Conservation (phyloP, 2,888 invertebrate genomes). For the Pachliopta kotzebuea region DNA sequence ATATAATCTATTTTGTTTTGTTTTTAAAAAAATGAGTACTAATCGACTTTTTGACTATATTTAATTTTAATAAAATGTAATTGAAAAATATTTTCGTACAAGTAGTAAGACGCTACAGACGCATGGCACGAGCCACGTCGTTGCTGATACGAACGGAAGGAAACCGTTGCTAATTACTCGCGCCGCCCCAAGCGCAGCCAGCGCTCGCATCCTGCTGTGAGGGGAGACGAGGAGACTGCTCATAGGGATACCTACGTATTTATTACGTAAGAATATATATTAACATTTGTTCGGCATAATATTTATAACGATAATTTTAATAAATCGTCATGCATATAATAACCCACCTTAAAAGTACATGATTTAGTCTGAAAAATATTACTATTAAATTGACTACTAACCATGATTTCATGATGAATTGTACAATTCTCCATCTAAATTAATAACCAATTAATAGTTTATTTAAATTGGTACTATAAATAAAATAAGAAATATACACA, state of each 20-base stretch:
- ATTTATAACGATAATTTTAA: slow-evolving; percentile 15
- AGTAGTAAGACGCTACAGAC: slow-evolving; percentile 31
- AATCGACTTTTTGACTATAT: neutral
- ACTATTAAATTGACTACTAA: too few species aligned
- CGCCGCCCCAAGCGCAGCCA: slow-evolving; percentile 58
- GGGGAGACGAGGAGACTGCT: slow-evolving; percentile 26
- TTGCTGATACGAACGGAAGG: slow-evolving; percentile 59
- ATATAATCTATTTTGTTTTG: too few species aligned
- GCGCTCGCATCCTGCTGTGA: slow-evolving; percentile 36
- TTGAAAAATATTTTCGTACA: slow-evolving; percentile 15
- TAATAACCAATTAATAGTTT: too few species aligned
- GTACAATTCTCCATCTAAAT: too few species aligned
- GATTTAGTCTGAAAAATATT: too few species aligned
- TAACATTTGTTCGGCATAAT: slow-evolving; percentile 24
- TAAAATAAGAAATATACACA: too few species aligned
- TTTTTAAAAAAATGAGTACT: too few species aligned
- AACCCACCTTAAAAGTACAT: neutral
- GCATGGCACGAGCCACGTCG: slow-evolving; percentile 34
- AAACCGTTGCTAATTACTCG: slow-evolving; percentile 73
- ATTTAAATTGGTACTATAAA: too few species aligned
- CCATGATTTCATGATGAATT: too few species aligned
- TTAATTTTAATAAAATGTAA: slow-evolving; percentile 3
- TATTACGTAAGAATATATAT: slow-evolving; percentile 24
- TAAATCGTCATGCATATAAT: neutral
- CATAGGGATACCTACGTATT: slow-evolving; percentile 24